These are phyloP conservation scores for Notospermus geniculatus DNA, from an alignment of 1,140 invertebrate species.

Conservation along the genomic window DNA sequence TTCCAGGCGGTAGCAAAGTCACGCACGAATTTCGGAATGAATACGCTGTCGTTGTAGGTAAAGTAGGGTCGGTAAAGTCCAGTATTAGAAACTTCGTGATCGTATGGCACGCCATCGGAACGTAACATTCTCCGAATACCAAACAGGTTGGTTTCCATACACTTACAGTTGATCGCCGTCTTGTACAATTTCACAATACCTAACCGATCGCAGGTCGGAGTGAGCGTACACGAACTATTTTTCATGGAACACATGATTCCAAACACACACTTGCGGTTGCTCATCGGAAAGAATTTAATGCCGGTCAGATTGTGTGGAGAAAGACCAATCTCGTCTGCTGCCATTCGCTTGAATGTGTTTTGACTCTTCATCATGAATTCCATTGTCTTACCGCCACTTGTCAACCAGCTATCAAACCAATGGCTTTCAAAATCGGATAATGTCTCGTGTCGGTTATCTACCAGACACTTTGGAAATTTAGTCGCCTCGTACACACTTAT, in stretches of 20 bases:
- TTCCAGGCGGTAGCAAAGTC: background rate
- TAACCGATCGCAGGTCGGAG: no score
- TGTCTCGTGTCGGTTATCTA: background rate
- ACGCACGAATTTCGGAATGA: conserved; percentile 1
- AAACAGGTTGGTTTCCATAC: background rate
- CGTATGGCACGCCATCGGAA: background rate
- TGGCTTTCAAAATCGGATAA: background rate
- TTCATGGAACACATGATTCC: no score
- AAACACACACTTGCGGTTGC: no score
- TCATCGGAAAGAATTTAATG: no score
- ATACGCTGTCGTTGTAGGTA: background rate
- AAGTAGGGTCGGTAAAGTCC: background rate
- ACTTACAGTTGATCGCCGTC: background rate
- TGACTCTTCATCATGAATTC: background rate
- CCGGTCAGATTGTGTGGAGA: no score
- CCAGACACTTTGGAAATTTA: background rate
- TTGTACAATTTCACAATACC: background rate
- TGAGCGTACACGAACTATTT: no score
- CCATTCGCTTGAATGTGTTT: no score
- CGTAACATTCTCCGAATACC: background rate
- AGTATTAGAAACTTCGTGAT: background rate
- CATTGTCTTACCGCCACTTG: background rate
- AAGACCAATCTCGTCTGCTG: no score
- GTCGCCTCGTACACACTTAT: background rate
- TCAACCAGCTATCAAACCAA: conserved; percentile 3